These are phyloP conservation scores for Pangasius macronema DNA, from an alignment of 2,797 vertebrate genomes.

Conservation along the genomic window DNA sequence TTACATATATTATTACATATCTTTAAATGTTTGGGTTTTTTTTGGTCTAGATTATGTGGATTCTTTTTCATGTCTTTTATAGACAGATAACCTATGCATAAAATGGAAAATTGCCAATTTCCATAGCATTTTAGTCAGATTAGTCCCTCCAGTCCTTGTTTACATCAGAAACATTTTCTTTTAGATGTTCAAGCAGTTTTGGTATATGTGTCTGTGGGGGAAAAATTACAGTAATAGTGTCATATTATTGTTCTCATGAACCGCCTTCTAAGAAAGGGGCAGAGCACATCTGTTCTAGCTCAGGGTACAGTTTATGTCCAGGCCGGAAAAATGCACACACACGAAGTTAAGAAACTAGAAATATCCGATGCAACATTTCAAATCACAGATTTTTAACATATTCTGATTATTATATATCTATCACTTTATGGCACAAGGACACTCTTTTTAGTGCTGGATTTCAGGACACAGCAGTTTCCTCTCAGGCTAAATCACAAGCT, in stretches of 20 bases:
- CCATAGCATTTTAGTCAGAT: background rate
- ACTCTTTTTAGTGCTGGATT: background rate
- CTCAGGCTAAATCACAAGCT: constrained; percentile 18
- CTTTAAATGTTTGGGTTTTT: background rate
- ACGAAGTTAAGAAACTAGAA: background rate
- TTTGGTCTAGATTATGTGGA: background rate
- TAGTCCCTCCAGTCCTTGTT: background rate
- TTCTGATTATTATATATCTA: background rate
- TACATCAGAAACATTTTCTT: background rate
- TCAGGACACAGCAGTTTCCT: background rate
- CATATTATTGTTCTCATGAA: background rate
- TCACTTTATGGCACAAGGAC: background rate
- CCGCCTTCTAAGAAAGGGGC: background rate
- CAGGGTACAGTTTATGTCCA: background rate
- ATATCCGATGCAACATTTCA: background rate
- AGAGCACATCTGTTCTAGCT: background rate
- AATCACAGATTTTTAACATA: background rate
- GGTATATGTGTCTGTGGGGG: background rate
- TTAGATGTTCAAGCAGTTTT: background rate
- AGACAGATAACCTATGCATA: background rate
- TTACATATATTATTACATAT: background rate
- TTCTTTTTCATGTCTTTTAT: background rate
- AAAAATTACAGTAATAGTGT: background rate
- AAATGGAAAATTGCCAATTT: background rate
- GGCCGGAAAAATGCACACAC: background rate